These are phyloP conservation scores for Hoplodrina blanda DNA, from an alignment of 2,888 invertebrate genomes.

Conservation along the genomic window DNA sequence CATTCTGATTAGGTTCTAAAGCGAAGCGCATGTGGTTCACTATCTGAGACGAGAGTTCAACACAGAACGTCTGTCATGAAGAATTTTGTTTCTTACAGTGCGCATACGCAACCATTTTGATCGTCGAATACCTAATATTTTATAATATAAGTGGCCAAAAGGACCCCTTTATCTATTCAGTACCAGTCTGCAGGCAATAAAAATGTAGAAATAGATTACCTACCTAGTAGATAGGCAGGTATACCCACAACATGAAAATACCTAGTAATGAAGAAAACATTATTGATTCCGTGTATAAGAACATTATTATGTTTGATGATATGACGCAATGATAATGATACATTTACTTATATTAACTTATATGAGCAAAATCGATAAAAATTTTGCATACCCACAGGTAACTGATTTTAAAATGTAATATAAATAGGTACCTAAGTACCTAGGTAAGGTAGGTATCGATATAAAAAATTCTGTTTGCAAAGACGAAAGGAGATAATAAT, in stretches of 20 bases:
- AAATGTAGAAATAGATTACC: slow-evolving; percentile 61
- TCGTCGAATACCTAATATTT: slow-evolving; percentile 43
- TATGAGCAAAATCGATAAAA: slow-evolving; percentile 16
- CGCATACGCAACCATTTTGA: slow-evolving; percentile 20
- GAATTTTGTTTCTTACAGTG: slow-evolving; percentile 9
- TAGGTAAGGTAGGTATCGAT: background rate
- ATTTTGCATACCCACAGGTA: background rate
- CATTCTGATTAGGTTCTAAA: slow-evolving; percentile 33
- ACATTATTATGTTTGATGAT: slow-evolving; percentile 55
- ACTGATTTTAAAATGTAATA: slow-evolving; percentile 21
- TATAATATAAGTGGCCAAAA: slow-evolving; percentile 54
- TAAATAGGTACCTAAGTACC: too few species aligned
- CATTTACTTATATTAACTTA: slow-evolving; percentile 37
- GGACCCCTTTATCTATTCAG: slow-evolving; percentile 68
- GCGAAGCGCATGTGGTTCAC: slow-evolving; percentile 21
- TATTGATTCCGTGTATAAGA: slow-evolving; percentile 51
- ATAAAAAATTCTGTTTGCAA: slow-evolving; percentile 5
- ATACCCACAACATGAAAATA: slow-evolving; percentile 63
- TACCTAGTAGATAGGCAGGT: too few species aligned
- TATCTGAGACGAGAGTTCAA: slow-evolving; percentile 18
- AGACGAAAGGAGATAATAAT: slow-evolving; percentile 23
- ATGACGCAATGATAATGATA: slow-evolving; percentile 57
- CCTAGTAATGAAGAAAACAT: slow-evolving; percentile 58
- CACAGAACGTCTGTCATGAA: slow-evolving; percentile 19
- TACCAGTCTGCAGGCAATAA: slow-evolving; percentile 68